Evolutionary conservation across 2,888 invertebrate genomes (phyloP).

Genomic region (Epinotia nisella): DNA sequence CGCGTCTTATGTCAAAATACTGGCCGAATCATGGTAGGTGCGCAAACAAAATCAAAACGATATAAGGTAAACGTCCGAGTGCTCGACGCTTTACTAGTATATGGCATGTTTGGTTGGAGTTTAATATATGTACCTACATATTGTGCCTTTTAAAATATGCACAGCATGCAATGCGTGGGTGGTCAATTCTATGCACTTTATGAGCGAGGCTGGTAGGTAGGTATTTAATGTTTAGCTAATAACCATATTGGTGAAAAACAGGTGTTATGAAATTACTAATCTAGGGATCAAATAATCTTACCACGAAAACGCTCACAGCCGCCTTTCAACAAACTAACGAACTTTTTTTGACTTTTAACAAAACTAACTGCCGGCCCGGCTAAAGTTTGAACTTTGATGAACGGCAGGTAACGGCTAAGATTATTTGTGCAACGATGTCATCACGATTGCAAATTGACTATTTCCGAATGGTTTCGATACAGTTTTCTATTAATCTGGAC

Average conservation of each 20-base stretch:
- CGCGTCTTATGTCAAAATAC: conserved; percentile 26
- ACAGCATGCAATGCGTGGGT: conserved; percentile 62
- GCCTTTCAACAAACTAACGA: too few species aligned
- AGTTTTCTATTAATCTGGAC: conserved; percentile 41
- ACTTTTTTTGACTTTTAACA: too few species aligned
- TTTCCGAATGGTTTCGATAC: conserved; percentile 20
- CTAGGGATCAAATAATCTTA: too few species aligned
- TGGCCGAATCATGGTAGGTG: conserved; percentile 55
- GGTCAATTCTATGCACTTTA: conserved; percentile 53
- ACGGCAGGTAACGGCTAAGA: not conserved
- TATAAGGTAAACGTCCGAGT: too few species aligned
- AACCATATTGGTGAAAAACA: conserved; percentile 4
- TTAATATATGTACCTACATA: not conserved
- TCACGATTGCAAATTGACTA: conserved; percentile 37
- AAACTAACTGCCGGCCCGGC: too few species aligned
- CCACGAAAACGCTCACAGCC: too few species aligned
- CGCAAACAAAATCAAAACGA: not conserved
- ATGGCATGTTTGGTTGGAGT: not conserved
- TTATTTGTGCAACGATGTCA: conserved; percentile 26
- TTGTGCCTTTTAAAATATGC: conserved; percentile 49
- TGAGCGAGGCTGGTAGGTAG: not conserved
- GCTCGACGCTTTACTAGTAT: too few species aligned
- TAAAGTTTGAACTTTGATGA: not conserved
- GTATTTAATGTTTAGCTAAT: not conserved
- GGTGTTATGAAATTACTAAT: not conserved